phyloP scores from a whole-genome alignment of 2,113 vertebrate genomes.

The Platanista minor region DNA sequence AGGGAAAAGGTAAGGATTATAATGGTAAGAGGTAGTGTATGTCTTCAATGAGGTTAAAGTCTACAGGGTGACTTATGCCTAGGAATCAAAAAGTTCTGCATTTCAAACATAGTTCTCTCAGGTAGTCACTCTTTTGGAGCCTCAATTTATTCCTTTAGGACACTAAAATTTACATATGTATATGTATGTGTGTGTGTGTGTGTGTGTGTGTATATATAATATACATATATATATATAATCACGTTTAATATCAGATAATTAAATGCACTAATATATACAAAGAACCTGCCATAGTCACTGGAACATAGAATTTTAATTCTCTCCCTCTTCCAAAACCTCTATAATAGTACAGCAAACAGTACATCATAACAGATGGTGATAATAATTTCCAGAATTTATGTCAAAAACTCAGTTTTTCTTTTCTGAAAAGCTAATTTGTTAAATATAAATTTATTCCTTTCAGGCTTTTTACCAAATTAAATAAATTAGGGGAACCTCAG shows the following conservation, averaged over 20 bases:
- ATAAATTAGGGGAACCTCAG: not conserved
- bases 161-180: not conserved
- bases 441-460: not conserved
- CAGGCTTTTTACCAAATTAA: not conserved
- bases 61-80: not conserved
- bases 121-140: not conserved
- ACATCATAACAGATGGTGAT: not conserved
- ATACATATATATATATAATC: not conserved
- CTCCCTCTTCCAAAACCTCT: not conserved
- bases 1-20: not conserved
- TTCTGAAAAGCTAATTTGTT: not conserved
- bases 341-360: not conserved
- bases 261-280: not conserved
- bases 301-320: not conserved
- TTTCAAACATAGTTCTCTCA: not conserved
- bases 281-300: not conserved
- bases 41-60: not conserved
- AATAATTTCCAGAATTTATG: not conserved
- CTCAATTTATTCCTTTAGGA: not conserved
- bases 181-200: not conserved
- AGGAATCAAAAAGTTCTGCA: not conserved
- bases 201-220: not conserved
- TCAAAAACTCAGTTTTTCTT: not conserved
- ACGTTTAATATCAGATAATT: not conserved
- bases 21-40: not conserved